Percentiles rank a stretch among this genome's conserved stretches.
Evolutionary conservation across 2,113 vertebrate species (phyloP).

Genomic region (Telmatochromis sp.): DNA sequence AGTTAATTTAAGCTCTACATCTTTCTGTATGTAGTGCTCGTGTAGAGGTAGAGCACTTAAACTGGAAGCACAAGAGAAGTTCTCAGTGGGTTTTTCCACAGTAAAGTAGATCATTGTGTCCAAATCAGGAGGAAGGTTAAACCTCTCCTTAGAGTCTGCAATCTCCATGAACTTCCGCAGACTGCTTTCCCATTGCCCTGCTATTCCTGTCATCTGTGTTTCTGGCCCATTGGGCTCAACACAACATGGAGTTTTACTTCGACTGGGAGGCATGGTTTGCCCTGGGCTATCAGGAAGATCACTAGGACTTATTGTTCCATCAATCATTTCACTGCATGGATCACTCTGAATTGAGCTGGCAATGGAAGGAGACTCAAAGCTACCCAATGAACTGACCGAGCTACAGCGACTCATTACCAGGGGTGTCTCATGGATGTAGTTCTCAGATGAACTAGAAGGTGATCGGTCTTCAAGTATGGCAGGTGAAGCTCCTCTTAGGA

Average conservation of each 20-base stretch:
- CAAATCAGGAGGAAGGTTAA: constrained; percentile 86
- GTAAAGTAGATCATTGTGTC: constrained; percentile 97
- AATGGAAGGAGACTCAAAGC: constrained; percentile 92
- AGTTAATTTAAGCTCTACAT: constrained; percentile 91
- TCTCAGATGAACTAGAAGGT: constrained; percentile 92
- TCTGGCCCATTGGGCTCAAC: constrained; percentile 74
- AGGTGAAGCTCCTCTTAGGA: constrained; percentile 69
- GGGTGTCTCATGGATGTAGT: constrained; percentile 93
- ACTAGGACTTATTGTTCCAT: constrained; percentile 92
- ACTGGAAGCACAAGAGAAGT: constrained; percentile 97
- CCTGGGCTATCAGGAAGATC: constrained; percentile 96
- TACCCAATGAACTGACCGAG: constrained; percentile 93
- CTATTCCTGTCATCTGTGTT: constrained; percentile 72
- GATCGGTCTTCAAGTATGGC: constrained; percentile 80
- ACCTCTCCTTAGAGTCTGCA: constrained; percentile 89
- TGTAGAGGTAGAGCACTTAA: constrained; percentile 92
- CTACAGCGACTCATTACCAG: constrained; percentile 96
- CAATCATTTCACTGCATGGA: constrained; percentile 93
- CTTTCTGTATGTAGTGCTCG: constrained; percentile 93
- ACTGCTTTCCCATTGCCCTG: constrained; percentile 90
- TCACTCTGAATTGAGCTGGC: constrained; percentile 98
- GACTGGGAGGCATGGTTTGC: constrained; percentile 96
- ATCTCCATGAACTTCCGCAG: constrained; percentile 94
- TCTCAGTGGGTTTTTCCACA: constrained; percentile 93
- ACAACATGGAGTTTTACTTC: constrained; percentile 90